Conservation (phyloP, 2,113 vertebrate genomes). For the Cyanoliseus patagonus region DNA sequence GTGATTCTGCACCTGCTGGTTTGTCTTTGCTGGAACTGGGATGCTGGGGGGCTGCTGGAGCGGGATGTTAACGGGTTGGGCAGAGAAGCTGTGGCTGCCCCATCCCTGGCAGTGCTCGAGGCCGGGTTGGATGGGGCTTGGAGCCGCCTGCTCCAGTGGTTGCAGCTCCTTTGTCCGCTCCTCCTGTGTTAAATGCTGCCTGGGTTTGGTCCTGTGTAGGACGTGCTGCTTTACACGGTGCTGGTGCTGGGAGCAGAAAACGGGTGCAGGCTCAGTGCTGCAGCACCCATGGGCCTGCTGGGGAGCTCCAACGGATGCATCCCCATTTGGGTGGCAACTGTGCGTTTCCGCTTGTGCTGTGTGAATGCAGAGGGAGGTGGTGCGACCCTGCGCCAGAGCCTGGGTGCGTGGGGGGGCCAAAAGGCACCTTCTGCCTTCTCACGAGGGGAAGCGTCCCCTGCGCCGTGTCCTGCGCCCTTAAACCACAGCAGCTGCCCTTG, state of each 20-base stretch:
- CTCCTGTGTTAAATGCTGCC: not conserved
- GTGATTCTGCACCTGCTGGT: accelerated
- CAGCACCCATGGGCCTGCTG: accelerated
- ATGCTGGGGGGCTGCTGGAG: not conserved
- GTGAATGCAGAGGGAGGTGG: accelerated
- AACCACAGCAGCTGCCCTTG: not conserved
- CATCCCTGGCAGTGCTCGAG: not conserved
- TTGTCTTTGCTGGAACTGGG: accelerated
- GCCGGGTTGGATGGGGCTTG: not conserved
- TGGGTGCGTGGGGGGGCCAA: not conserved
- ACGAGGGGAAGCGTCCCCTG: accelerated
- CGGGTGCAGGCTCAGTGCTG: accelerated
- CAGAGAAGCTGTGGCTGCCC: not conserved
- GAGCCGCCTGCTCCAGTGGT: not conserved
- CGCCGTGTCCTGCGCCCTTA: not conserved
- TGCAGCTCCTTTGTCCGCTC: not conserved
- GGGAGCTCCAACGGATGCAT: accelerated
- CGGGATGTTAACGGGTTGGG: not conserved
- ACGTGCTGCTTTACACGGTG: not conserved
- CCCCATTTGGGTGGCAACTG: accelerated
- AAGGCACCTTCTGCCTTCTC: not conserved
- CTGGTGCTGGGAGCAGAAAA: not conserved
- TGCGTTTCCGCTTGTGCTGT: accelerated
- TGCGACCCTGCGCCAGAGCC: accelerated
- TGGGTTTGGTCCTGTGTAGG: not conserved